These are phyloP conservation scores for Stenoptilia bipunctidactyla DNA, from an alignment of 2,888 invertebrate genomes.

Conservation along the genomic window DNA sequence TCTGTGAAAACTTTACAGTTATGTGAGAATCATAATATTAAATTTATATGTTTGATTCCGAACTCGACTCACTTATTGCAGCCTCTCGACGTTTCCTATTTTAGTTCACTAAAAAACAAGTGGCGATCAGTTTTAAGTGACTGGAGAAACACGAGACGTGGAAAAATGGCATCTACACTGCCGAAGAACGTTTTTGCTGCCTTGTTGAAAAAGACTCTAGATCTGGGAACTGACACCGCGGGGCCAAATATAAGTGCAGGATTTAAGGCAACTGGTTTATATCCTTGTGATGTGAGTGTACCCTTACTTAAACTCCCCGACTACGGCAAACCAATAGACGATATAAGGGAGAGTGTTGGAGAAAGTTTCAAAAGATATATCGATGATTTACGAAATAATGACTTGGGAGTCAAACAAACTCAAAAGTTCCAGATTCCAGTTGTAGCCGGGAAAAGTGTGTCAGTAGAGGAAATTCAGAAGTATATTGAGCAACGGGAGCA, in stretches of 20 bases:
- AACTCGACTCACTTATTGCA: slow-evolving; percentile 12
- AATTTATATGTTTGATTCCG: slow-evolving; percentile 6
- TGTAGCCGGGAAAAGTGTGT: slow-evolving; percentile 9
- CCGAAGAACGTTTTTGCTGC: slow-evolving; percentile 10
- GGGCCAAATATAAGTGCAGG: slow-evolving; percentile 7
- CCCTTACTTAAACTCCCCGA: neutral
- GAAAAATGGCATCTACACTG: slow-evolving; percentile 7
- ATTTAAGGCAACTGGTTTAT: slow-evolving; percentile 9
- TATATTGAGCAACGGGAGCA: too few relatives aligned
- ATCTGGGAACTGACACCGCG: slow-evolving; percentile 6
- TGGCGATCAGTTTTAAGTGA: slow-evolving; percentile 7
- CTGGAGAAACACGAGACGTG: slow-evolving; percentile 10
- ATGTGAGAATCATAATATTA: slow-evolving; percentile 12
- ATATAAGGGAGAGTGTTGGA: slow-evolving; percentile 1
- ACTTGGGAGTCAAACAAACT: slow-evolving; percentile 6
- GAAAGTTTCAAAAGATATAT: slow-evolving; percentile 5
- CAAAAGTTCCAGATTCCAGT: neutral
- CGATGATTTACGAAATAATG: slow-evolving; percentile 6
- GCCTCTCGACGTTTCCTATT: slow-evolving; percentile 14
- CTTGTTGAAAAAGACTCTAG: slow-evolving; percentile 9
- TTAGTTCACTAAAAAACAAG: slow-evolving; percentile 8
- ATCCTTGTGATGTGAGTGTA: slow-evolving; percentile 5
- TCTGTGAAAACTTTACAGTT: too few relatives aligned
- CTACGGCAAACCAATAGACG: neutral
- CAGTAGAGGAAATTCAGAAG: slow-evolving; percentile 3